Conservation (phyloP, 2,888 invertebrate genomes). For the Timandra comae region DNA sequence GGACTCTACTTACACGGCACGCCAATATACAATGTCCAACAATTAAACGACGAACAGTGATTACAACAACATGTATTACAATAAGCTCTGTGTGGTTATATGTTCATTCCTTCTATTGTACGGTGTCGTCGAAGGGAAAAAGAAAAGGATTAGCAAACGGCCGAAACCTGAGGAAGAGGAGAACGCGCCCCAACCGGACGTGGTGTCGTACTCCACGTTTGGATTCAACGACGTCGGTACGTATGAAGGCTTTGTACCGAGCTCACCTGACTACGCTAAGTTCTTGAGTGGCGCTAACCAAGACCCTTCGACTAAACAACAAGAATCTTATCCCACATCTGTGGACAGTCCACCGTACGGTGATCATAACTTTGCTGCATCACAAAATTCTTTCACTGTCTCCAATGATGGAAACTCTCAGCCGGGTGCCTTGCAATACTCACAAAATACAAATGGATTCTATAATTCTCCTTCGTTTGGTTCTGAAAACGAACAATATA, state of each 20-base stretch:
- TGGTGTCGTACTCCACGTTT: conserved; percentile 65
- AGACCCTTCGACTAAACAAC: conserved; percentile 51
- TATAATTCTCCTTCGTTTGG: conserved; percentile 42
- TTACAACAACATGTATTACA: conserved; percentile 46
- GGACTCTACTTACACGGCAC: conserved; percentile 50
- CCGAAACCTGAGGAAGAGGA: conserved; percentile 47
- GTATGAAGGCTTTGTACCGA: conserved; percentile 62
- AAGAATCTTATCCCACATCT: conserved; percentile 60
- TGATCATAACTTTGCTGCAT: conserved; percentile 30
- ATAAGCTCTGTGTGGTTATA: conserved; percentile 41
- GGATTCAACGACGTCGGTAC: conserved; percentile 65
- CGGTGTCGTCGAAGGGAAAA: conserved; percentile 41
- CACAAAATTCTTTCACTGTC: conserved; percentile 36
- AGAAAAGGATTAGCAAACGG: conserved; percentile 45
- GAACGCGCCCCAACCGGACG: conserved; percentile 55
- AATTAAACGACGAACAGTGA: conserved; percentile 38
- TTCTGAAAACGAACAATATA: conserved; percentile 31
- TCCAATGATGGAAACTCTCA: conserved; percentile 36
- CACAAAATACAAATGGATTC: conserved; percentile 40
- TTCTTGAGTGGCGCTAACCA: conserved; percentile 42
- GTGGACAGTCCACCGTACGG: conserved; percentile 44
- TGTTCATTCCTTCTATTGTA: conserved; percentile 37
- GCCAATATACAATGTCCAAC: conserved; percentile 58
- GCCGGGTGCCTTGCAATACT: conserved; percentile 44
- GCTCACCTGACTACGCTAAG: conserved; percentile 57